Base-by-base conservation (phyloP, 2,888 invertebrate genomes). In the Anthophora plumipes region DNA sequence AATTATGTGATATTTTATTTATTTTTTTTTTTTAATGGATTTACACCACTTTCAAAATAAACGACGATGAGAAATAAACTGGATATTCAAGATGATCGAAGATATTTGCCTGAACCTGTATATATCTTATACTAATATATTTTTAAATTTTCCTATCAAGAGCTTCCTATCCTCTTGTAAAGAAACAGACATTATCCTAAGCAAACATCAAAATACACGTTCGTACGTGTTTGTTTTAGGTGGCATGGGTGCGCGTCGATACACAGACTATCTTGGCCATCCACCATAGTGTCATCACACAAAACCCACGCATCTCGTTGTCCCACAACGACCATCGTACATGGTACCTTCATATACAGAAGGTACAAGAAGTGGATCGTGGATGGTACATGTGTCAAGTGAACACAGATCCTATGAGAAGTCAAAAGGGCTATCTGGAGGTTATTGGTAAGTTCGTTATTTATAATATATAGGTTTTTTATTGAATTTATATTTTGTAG, bases 311-410 rank as follows among this genome's bases (percentile, higher is more conserved):
- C 86, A 97, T 98, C 91, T 97, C 97, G 80, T 94, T 98, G 78
- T 96, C 97, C 68, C 97, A 96, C 94, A 98, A 97, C 94, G 98
- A 98, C 94, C 98, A 98, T 93, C 96, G 98, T 74, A 97, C 98
- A 68, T 98, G 98, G 98, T 98, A 97, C 94, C 95, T 98, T 83
- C 98, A 98, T 92, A 97, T 98, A 93, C 97, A 97, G 93, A 96
- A 96, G 91, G 97, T 97, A 43, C 97, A 97, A 92, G 98, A 98
- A 93, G 95, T 96, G 59, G 98, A 98, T 94, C 95, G 98, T 2
- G 98, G 98, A 79, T 98, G 97, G 97, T 98, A 96, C 93, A 98
- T 98, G 98, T 98, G 98, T 92, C 98, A 98, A 94, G 96, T 98
- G 87, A 98, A 98, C 94, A 98, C 98, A 0, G 97, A 98, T 94